These are phyloP conservation scores for Euphydryas editha DNA, from an alignment of 2,888 invertebrate species.

Conservation along the genomic window DNA sequence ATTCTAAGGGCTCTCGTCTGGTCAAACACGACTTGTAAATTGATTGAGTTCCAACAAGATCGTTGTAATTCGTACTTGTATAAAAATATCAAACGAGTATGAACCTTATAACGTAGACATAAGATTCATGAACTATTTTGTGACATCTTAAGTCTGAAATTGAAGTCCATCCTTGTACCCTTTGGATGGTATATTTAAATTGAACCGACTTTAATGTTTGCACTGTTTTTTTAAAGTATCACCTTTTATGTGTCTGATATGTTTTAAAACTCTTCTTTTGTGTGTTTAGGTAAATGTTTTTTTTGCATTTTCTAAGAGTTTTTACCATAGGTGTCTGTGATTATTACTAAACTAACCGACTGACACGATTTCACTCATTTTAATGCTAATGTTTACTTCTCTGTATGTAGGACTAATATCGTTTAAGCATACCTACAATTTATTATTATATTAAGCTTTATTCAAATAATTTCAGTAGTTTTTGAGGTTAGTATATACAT, in stretches of 20 bases:
- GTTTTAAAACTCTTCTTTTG: neutral
- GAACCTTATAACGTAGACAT: constrained; percentile 43
- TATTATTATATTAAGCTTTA: too few relatives aligned
- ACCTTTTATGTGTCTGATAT: constrained; percentile 34
- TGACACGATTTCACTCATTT: too few relatives aligned
- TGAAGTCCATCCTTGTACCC: constrained; percentile 55
- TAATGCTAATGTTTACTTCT: too few relatives aligned
- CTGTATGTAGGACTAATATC: too few relatives aligned
- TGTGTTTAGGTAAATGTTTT: neutral
- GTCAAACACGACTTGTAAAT: constrained; percentile 73
- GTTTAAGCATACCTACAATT: too few relatives aligned
- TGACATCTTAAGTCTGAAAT: constrained; percentile 30
- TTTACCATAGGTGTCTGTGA: too few relatives aligned
- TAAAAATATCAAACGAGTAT: constrained; percentile 38
- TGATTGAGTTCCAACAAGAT: constrained; percentile 64
- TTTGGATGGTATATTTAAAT: constrained; percentile 65
- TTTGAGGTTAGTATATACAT: too few relatives aligned
- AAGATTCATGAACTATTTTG: constrained; percentile 34
- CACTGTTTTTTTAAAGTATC: constrained; percentile 55
- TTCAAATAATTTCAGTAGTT: too few relatives aligned
- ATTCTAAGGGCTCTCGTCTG: constrained; percentile 58
- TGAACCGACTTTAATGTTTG: constrained; percentile 61
- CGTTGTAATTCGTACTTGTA: constrained; percentile 30
- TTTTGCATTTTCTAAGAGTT: neutral
- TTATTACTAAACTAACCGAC: too few relatives aligned